Base-by-base conservation (phyloP, 2,888 invertebrate species). In the Dromius quadrimaculatus region DNA sequence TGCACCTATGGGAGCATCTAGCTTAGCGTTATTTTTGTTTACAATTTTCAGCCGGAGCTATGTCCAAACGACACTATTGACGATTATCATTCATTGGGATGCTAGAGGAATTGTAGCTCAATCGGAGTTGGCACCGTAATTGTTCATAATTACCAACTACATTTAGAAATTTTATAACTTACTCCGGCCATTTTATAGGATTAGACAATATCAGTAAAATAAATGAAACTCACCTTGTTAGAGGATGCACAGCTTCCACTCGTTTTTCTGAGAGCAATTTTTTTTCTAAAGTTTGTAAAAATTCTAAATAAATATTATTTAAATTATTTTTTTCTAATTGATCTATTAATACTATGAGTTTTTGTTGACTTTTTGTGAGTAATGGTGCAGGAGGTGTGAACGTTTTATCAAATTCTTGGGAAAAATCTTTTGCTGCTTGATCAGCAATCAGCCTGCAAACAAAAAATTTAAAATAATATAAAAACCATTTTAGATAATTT, bases 311-410 rank as follows among this genome's bases (percentile, higher is more conserved):
- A 9, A 81, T 71, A 22, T 74, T 74, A n/a, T 73, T 71, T 22
- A 75, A 41, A 19, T 43, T 74, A 32, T 73, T 75, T 22, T 76
- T 74, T 47, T 83, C 79, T 13, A 85, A 74, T 71, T 78, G 76
- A 6, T 76, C 66, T 71, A 85, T 77, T 61, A 85, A 76, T 2
- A 81, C 78, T 17, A 81, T 74, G 34, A 84, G 76, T 71, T 80
- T 81, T 73, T 84, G 81, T 59, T 84, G 83, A 1, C 79, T 77
- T 72, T 74, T 77, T 2, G 84, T 82, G 81, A 85, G 79, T 23
- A 83, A 72, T 2, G 85, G 85, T n/a, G 84, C 84, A 20, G 83
- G 83, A 6, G 84, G 82, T 28, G 81, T 81, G 71, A 80, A 75
- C 59, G 78, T 77, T 17, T 73, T 79, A 72, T 83, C 82, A 4